Evolutionary conservation across 2,113 vertebrate species (phyloP).

Genomic region (Myiozetetes cayanensis): DNA sequence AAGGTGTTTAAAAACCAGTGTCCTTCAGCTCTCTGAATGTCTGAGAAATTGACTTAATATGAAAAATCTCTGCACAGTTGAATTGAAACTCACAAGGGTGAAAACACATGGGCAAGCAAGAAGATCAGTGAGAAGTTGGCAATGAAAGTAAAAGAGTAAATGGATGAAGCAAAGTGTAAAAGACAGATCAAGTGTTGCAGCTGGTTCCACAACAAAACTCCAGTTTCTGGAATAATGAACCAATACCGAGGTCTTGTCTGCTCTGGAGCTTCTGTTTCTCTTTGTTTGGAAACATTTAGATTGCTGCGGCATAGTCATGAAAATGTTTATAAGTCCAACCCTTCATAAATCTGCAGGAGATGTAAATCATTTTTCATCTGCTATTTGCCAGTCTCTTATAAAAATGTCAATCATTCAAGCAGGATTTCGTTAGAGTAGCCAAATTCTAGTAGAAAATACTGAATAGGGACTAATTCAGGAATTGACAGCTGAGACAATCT

Average conservation of each 20-base stretch:
- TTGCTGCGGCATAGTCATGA: background rate
- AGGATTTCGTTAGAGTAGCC: background rate
- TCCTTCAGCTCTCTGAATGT: background rate
- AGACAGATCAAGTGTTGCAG: background rate
- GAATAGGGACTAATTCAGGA: background rate
- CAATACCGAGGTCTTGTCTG: background rate
- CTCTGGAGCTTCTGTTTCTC: background rate
- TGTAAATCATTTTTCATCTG: conserved; percentile 42
- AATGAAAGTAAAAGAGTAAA: background rate
- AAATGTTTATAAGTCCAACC: conserved; percentile 28
- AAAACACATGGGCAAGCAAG: background rate
- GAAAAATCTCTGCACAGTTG: background rate
- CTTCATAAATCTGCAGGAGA: conserved; percentile 6
- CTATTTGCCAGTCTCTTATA: conserved; percentile 4
- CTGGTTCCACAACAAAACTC: background rate
- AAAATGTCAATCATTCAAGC: conserved; percentile 41
- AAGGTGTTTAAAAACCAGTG: background rate
- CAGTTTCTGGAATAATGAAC: background rate
- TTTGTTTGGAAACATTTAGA: conserved; percentile 31
- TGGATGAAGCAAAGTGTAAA: background rate
- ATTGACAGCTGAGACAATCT: background rate
- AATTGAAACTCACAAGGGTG: background rate
- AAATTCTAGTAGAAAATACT: conserved; percentile 2
- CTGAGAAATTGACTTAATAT: background rate
- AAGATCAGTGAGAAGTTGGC: background rate